Base-by-base conservation (phyloP, 1,140 invertebrate species). In the Oreohelix idahoensis region DNA sequence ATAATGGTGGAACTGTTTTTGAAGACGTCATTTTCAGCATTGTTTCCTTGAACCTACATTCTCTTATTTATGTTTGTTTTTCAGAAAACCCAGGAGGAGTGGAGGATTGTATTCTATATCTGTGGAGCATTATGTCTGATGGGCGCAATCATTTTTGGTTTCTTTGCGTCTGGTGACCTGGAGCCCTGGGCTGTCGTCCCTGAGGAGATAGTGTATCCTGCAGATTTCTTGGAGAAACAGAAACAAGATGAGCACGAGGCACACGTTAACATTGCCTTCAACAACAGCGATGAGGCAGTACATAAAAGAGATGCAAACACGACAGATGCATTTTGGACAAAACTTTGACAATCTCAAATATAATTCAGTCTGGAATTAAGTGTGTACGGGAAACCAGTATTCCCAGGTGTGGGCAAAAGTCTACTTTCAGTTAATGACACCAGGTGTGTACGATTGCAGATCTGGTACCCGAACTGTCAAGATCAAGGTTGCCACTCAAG, bases 51-150 rank as follows among this genome's bases (percentile, higher is more conserved):
- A 1, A 42, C 32, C 35, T 20, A 20, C 58, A 80, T 38, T 26
- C n/a, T n/a, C n/a, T n/a, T n/a, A n/a, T n/a, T n/a, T n/a, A n/a
- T 26, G 26, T 58, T 23, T 20, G 10, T n/a, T 58, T n/a, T 2
- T 23, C 81, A 87, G 84, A 84, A 85, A 74, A 84, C 74, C 0
- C 86, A 84, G 69, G 84, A 79, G n/a, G 86, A 87, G 70, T 87
- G 86, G 86, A 66, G 81, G 26, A 78, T 69, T 63, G 86, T 87
- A 0, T 83, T 87, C 51, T 87, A 85, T 75, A 51, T 87, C 11
- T 84, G 82, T 53, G 86, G 78, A 15, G 86, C 71, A 0, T 71
- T 87, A n/a, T 45, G 35, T 8, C 49, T 85, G 17, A 13, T 87
- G 5, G 86, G 84, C 20, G 83, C 84, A 26, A 66, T 86, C 15